Conservation (phyloP, 2,888 invertebrate species). For the Heteropelma amictum region DNA sequence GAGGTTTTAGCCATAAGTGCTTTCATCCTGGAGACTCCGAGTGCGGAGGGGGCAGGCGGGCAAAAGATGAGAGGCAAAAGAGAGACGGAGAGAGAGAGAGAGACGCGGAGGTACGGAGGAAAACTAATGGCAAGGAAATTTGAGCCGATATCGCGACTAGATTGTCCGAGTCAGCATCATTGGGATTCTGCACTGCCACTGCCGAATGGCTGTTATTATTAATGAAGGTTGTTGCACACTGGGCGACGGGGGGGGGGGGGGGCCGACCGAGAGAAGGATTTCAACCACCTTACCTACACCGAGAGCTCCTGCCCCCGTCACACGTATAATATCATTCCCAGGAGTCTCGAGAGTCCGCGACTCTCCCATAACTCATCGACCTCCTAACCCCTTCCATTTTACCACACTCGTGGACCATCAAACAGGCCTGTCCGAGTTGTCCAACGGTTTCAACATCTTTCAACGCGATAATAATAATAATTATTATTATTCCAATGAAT, state of each 20-base stretch:
- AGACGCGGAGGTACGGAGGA: conserved; percentile 16
- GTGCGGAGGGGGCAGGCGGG: too few relatives aligned
- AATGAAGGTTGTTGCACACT: conserved; percentile 60
- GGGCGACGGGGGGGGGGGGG: conserved; percentile 16
- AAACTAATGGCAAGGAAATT: conserved; percentile 64
- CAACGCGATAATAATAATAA: background rate
- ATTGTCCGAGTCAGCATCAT: conserved; percentile 60
- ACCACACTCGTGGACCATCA: conserved; percentile 18
- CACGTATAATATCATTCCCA: conserved; percentile 44
- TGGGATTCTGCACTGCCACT: conserved; percentile 39
- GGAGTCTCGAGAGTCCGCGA: conserved; percentile 43
- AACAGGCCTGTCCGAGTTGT: conserved; percentile 29
- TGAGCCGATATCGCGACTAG: conserved; percentile 60
- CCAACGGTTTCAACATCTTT: conserved; percentile 14
- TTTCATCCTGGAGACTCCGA: too few relatives aligned
- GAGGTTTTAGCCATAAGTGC: conserved; percentile 23
- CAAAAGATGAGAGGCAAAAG: background rate
- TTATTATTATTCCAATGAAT: background rate
- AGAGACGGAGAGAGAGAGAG: conserved; percentile 7
- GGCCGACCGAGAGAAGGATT: conserved; percentile 10
- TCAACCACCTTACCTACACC: conserved; percentile 41
- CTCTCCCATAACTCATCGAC: conserved; percentile 54
- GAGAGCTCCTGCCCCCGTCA: conserved; percentile 6
- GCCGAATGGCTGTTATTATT: conserved; percentile 64
- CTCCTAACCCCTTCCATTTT: conserved; percentile 28